Base-by-base conservation (phyloP, 2,797 vertebrate genomes). In the Parauchenoglanis punctatus region DNA sequence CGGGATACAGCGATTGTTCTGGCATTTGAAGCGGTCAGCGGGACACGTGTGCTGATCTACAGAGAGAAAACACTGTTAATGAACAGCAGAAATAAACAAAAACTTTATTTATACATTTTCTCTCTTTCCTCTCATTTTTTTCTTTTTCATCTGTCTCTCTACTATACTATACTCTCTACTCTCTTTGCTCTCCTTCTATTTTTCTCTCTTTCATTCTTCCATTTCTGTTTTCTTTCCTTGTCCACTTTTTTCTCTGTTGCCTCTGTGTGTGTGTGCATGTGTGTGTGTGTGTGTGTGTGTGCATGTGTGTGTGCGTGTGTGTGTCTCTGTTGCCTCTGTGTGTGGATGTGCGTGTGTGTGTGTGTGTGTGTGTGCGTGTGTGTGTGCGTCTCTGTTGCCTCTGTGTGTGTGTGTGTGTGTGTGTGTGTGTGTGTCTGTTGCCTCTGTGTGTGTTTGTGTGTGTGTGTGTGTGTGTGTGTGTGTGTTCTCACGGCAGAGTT, bases 1-100 rank as follows among this genome's bases (percentile, higher is more conserved):
- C 35, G 98, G 98, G 92, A 99, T 99, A 92, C 98, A 99, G 78
- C 98, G 97, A 93, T 99, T 99, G 94, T 98, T 99, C 93, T 98
- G 97, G 87, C 98, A 99, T 92, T 99, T 99, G 91, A 99, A 99
- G 35, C 98, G 96, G 93, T 99, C 98, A 0, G 97, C 96, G 11
- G 98, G 97, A 90, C 98, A 99, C 12, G 98, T 99, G 95, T 99
- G 98, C 93, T 99, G 97, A 94, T 99, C 98, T 99, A 91, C 17
- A 72, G 20, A 65, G 25, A 67, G 11, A 13, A 67, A 67, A 54
- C 54, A 54, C 13, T 54, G 31, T 54, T 54, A 12, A 54, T 54
- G 11, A 54, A 12, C 46, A 49, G 46, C 4, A 49, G 46, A 49
- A 4, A 49, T 8, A 20, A 61, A 61, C 20, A 61, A 61, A 0